These are phyloP conservation scores for Euplexia lucipara DNA, from an alignment of 2,888 invertebrate species.

Conservation along the genomic window DNA sequence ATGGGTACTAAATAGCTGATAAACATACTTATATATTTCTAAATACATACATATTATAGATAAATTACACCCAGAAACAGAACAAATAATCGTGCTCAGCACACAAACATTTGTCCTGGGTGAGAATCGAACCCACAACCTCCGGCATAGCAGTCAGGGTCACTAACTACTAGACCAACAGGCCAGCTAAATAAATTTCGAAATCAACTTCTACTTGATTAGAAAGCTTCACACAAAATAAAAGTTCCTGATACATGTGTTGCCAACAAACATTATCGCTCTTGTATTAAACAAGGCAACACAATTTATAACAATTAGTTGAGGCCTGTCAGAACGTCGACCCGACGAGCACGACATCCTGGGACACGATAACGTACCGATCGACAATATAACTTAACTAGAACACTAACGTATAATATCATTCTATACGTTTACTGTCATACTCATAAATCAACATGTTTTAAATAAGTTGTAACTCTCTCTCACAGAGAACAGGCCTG, in stretches of 20 bases:
- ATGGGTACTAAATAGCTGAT: too few species aligned
- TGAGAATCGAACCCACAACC: too few species aligned
- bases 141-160: too few species aligned
- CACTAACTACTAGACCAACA: too few species aligned
- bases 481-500: neutral
- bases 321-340: slow-evolving; percentile 83
- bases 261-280: slow-evolving; percentile 46
- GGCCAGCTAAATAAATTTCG: too few species aligned
- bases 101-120: too few species aligned
- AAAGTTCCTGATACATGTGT: slow-evolving; percentile 15
- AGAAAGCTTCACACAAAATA: slow-evolving; percentile 19
- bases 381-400: slow-evolving; percentile 72
- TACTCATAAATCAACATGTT: neutral
- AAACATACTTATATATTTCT: too few species aligned
- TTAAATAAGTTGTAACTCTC: slow-evolving; percentile 27
- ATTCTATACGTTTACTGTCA: slow-evolving; percentile 27
- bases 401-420: slow-evolving; percentile 61
- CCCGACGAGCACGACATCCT: slow-evolving; percentile 84
- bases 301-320: slow-evolving; percentile 84
- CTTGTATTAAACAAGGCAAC: slow-evolving; percentile 50
- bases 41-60: too few species aligned
- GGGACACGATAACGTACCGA: slow-evolving; percentile 74
- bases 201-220: neutral
- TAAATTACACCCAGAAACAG: too few species aligned
- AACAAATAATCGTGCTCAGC: too few species aligned